Conservation (phyloP, 2,113 vertebrate species). For the Oreochromis aureus region DNA sequence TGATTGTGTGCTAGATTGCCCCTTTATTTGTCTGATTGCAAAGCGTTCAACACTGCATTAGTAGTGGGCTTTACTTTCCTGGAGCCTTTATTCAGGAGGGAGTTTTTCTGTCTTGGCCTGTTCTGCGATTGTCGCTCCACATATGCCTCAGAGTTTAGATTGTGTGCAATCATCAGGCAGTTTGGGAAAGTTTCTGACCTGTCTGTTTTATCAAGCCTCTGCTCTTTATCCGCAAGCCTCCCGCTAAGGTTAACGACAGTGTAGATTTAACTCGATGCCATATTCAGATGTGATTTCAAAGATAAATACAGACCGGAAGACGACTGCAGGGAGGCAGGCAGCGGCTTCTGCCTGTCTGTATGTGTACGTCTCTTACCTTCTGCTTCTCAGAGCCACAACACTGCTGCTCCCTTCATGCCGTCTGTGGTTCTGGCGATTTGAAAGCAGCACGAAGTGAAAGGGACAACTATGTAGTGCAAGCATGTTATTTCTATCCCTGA, state of each 20-base stretch:
- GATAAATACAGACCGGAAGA: slow-evolving; percentile 8
- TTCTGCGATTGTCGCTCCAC: slow-evolving; percentile 28
- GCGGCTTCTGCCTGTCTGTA: neutral
- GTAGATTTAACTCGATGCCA: neutral
- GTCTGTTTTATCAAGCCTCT: neutral
- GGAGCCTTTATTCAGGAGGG: slow-evolving; percentile 35
- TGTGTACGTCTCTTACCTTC: neutral
- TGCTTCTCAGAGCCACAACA: slow-evolving; percentile 2
- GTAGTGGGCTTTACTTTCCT: slow-evolving; percentile 62
- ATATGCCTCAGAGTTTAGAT: slow-evolving; percentile 27
- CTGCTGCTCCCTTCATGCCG: slow-evolving; percentile 14
- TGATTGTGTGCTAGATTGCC: slow-evolving; percentile 77
- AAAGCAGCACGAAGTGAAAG: slow-evolving; percentile 17
- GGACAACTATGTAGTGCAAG: slow-evolving; percentile 25
- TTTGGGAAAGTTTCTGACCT: slow-evolving; percentile 13
- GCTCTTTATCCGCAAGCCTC: neutral
- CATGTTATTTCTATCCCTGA: slow-evolving; percentile 36
- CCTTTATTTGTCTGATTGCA: slow-evolving; percentile 79
- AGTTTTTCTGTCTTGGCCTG: slow-evolving; percentile 40
- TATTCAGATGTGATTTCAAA: neutral
- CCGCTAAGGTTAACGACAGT: neutral
- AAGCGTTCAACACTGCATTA: slow-evolving; percentile 69
- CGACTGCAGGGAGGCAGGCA: neutral
- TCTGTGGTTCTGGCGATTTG: slow-evolving; percentile 31
- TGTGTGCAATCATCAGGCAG: slow-evolving; percentile 21